Conservation (phyloP, 64 coral and sea anemone genomes). For the Montipora efflorescens region DNA sequence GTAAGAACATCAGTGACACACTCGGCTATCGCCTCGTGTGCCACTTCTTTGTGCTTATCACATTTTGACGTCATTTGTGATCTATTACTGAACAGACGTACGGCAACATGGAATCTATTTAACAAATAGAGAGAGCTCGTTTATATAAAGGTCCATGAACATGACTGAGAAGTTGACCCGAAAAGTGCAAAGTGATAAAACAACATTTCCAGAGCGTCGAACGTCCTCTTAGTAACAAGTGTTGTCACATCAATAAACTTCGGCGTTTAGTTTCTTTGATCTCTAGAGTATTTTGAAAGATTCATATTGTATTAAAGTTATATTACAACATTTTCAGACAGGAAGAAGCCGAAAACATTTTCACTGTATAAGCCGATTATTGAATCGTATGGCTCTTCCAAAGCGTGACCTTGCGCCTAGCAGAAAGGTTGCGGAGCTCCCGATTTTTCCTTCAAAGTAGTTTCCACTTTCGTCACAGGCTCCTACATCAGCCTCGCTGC, state of each 20-base stretch:
- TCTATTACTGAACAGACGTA: no score
- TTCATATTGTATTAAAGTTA: background rate
- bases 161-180: constrained; percentile 13
- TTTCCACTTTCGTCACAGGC: no score
- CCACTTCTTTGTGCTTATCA: no score
- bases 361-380: background rate
- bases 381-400: no score
- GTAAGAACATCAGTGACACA: no score
- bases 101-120: no score
- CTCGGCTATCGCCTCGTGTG: no score
- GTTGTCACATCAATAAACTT: constrained; percentile 33
- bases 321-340: constrained; percentile 44
- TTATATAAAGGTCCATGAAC: constrained; percentile 22
- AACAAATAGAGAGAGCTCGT: background rate
- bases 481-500: no score
- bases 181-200: constrained; percentile 3
- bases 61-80: no score
- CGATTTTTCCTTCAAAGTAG: no score
- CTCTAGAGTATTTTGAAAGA: constrained; percentile 22
- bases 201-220: constrained; percentile 1
- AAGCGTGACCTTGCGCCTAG: no score
- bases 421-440: no score
- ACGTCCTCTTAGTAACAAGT: constrained; percentile 19
- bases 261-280: constrained; percentile 16
- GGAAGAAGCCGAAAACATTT: background rate